A percentile compares a stretch with the other conserved stretches of the same genome.
These are phyloP conservation scores for Oxyruncus cristatus DNA, from an alignment of 2,113 vertebrate species.

Conservation along the genomic window DNA sequence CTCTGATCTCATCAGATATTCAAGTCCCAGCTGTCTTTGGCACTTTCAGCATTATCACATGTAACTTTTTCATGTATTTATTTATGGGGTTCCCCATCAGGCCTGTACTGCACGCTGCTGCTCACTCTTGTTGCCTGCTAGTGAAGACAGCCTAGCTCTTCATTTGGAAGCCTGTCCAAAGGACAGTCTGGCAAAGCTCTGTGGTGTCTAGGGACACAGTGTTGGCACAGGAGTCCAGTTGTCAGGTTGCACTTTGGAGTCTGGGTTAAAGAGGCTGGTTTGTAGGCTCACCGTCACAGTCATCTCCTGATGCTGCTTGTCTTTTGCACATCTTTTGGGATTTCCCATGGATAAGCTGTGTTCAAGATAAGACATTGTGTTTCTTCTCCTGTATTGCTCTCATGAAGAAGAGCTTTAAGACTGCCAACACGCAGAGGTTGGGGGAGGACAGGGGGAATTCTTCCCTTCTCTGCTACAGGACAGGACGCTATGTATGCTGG, in stretches of 20 bases:
- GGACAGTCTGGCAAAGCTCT: background rate
- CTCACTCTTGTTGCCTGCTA: too few relatives aligned
- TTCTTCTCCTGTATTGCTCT: background rate
- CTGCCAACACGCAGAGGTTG: accelerated
- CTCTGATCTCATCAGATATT: background rate
- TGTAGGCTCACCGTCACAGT: background rate
- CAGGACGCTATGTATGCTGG: accelerated
- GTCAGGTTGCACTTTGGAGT: background rate
- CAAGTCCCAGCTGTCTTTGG: background rate
- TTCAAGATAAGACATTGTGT: accelerated
- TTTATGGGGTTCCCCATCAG: background rate
- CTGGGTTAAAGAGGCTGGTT: background rate
- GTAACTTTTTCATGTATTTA: background rate
- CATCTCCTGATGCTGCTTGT: background rate
- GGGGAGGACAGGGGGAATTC: background rate
- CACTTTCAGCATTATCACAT: background rate
- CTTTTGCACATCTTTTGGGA: background rate
- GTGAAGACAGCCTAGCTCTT: background rate
- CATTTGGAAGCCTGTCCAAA: background rate
- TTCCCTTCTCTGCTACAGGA: background rate
- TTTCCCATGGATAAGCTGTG: accelerated
- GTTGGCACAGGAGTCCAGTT: accelerated
- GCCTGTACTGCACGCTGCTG: accelerated
- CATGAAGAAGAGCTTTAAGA: background rate
- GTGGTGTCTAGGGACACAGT: accelerated